Percentiles rank a stretch among this genome's conserved stretches.
phyloP scores from a whole-genome alignment of 2,797 vertebrate genomes.

The Tachyglossus aculeatus region DNA sequence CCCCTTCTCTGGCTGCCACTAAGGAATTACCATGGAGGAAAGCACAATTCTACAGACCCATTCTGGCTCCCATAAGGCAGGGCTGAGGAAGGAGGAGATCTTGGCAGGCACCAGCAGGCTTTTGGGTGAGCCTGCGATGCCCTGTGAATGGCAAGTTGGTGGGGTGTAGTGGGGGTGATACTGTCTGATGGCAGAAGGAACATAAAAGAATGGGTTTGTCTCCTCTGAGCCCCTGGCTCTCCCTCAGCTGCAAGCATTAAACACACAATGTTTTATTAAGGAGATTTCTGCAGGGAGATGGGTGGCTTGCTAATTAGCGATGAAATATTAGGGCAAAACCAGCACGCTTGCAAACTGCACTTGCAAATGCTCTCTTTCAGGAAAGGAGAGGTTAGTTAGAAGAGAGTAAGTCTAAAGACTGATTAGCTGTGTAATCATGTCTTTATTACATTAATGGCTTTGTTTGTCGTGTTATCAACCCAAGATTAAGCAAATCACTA shows the following conservation, averaged over 20 bases:
- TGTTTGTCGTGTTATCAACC: conserved; percentile 28
- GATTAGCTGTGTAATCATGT: conserved; percentile 79
- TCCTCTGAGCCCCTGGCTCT: neutral
- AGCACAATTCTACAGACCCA: conserved; percentile 35
- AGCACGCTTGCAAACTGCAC: neutral
- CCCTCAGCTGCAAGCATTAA: conserved; percentile 33
- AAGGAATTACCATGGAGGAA: conserved; percentile 27
- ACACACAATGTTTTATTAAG: conserved; percentile 54
- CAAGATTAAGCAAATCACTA: conserved; percentile 45
- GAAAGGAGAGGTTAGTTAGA: conserved; percentile 22
- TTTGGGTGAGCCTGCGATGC: neutral
- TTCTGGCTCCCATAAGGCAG: conserved; percentile 9
- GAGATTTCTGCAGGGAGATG: conserved; percentile 16
- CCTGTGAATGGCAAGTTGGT: neutral
- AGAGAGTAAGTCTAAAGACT: conserved; percentile 65
- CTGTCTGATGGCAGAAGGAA: conserved; percentile 3
- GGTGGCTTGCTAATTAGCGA: conserved; percentile 23
- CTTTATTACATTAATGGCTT: conserved; percentile 75
- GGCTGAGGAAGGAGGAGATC: conserved; percentile 10
- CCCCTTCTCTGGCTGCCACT: conserved; percentile 7
- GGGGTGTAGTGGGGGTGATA: conserved; percentile 16
- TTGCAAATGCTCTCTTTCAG: neutral
- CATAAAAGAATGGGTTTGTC: conserved; percentile 27
- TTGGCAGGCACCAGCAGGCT: neutral
- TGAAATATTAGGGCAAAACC: conserved; percentile 25